phyloP scores from a whole-genome alignment of 2,888 invertebrate species.

The Tillus elongatus region DNA sequence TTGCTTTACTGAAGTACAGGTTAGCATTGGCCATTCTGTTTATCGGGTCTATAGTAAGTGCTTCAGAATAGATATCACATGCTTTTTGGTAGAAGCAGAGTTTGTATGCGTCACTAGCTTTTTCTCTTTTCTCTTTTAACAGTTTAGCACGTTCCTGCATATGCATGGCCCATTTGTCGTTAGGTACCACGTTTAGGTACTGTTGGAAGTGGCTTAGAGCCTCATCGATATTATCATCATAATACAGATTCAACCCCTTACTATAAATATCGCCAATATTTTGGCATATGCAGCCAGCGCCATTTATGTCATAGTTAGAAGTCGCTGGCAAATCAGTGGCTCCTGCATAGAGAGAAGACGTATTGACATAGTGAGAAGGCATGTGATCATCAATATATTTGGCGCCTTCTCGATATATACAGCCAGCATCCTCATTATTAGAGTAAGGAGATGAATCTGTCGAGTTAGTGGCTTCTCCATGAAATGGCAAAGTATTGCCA shows the following conservation, averaged over 20 bases:
- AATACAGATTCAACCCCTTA: slow-evolving; percentile 83
- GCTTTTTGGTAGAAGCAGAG: slow-evolving; percentile 68
- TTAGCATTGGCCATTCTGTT: slow-evolving; percentile 85
- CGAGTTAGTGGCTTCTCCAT: too few relatives aligned
- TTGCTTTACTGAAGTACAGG: slow-evolving; percentile 83
- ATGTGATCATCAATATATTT: too few relatives aligned
- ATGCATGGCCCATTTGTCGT: slow-evolving; percentile 78
- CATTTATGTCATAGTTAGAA: too few relatives aligned
- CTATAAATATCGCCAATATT: slow-evolving; percentile 89
- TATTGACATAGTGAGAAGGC: too few relatives aligned
- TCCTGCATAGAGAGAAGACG: too few relatives aligned
- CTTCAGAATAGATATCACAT: slow-evolving; percentile 73
- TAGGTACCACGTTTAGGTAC: slow-evolving; percentile 81
- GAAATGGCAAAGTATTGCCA: too few relatives aligned
- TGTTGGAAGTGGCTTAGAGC: slow-evolving; percentile 90
- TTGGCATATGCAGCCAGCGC: slow-evolving; percentile 88
- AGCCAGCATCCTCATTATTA: too few relatives aligned
- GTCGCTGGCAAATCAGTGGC: too few relatives aligned
- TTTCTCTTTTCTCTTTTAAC: slow-evolving; percentile 82
- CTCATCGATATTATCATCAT: slow-evolving; percentile 81
- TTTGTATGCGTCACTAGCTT: slow-evolving; percentile 82
- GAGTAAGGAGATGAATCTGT: too few relatives aligned
- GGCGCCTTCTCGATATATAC: too few relatives aligned
- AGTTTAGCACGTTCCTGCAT: slow-evolving; percentile 80
- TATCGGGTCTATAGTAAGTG: slow-evolving; percentile 72